Percentiles rank a stretch among this genome's conserved stretches.
Evolutionary conservation across 2,888 invertebrate genomes (phyloP).

Genomic region (Alcis repandata): DNA sequence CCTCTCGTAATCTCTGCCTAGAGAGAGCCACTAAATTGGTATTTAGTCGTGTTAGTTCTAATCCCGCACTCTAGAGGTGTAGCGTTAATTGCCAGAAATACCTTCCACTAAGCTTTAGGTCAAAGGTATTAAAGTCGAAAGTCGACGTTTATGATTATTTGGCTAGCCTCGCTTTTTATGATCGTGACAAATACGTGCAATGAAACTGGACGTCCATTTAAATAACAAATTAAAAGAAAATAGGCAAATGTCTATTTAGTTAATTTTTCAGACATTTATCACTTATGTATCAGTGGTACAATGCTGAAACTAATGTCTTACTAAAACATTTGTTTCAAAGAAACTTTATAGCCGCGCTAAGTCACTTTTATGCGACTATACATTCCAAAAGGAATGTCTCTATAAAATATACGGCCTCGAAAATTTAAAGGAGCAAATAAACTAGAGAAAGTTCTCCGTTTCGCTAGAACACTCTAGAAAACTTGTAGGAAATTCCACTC

Average conservation of each 20-base stretch:
- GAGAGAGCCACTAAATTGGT: slow-evolving; percentile 22
- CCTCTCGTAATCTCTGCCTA: slow-evolving; percentile 24
- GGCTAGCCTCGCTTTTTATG: not conserved
- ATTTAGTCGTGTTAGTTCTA: slow-evolving; percentile 19
- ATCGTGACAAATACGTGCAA: slow-evolving; percentile 11
- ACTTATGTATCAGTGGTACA: no score
- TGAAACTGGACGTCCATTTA: slow-evolving; percentile 10
- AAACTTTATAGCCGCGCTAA: not conserved
- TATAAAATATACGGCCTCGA: slow-evolving; percentile 15
- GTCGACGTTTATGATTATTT: not conserved
- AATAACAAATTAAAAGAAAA: no score
- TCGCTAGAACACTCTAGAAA: slow-evolving; percentile 9
- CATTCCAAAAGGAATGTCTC: not conserved
- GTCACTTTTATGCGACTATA: slow-evolving; percentile 18
- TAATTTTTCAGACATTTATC: not conserved
- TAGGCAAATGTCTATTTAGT: slow-evolving; percentile 12
- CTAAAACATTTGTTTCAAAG: slow-evolving; percentile 7
- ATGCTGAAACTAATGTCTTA: no score
- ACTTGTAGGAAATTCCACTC: slow-evolving; percentile 15
- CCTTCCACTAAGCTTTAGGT: not conserved
- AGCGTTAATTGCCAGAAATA: not conserved
- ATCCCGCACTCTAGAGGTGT: slow-evolving; percentile 9
- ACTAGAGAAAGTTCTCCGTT: slow-evolving; percentile 17
- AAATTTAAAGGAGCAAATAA: slow-evolving; percentile 16
- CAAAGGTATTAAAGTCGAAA: slow-evolving; percentile 3